Conservation (phyloP, 1,140 invertebrate species). For the Saccostrea cuccullata region DNA sequence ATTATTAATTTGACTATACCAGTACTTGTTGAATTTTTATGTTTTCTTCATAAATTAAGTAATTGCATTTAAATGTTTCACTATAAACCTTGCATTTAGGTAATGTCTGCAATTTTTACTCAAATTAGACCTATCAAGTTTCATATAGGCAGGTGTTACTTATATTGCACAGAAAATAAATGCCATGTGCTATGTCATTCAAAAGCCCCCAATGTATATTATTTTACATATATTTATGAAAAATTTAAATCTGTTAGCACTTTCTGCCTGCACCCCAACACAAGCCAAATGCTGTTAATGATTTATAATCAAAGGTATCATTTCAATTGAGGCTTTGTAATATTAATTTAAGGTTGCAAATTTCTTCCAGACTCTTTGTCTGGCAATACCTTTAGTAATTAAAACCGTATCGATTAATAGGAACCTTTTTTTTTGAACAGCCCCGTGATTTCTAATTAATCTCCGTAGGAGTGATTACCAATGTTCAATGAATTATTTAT, state of each 20-base stretch:
- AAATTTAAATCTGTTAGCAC: background rate
- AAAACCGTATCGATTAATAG: background rate
- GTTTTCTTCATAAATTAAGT: background rate
- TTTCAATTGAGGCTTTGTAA: background rate
- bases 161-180: background rate
- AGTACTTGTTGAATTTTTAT: no score
- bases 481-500: slow-evolving; percentile 11
- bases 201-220: slow-evolving; percentile 1
- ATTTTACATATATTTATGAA: slow-evolving; percentile 16
- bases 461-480: background rate
- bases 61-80: background rate
- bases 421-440: background rate
- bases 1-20: background rate
- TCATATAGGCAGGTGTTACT: background rate
- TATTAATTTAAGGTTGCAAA: slow-evolving; percentile 12
- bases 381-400: background rate
- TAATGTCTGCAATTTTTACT: background rate
- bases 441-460: slow-evolving; percentile 2
- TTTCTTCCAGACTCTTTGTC: background rate
- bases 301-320: background rate
- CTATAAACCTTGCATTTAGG: background rate
- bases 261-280: background rate
- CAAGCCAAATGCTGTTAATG: background rate
- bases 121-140: slow-evolving; percentile 11
- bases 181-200: background rate